These are phyloP conservation scores for Folsomia manolachei DNA, from an alignment of 2,888 invertebrate genomes.

Conservation along the genomic window DNA sequence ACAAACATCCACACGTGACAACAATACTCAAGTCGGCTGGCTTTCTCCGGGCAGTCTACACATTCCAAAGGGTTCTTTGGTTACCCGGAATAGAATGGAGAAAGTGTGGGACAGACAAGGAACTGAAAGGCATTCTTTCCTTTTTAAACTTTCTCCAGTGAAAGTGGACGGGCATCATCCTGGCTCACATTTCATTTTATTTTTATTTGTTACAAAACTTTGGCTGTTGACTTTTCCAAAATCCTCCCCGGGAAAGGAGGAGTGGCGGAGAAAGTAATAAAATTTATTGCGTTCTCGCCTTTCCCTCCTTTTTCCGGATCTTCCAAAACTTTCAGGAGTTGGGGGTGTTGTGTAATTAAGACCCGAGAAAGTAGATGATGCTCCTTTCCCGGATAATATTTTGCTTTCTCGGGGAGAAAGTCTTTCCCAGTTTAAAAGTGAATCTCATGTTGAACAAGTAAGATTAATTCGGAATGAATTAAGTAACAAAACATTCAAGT, in stretches of 20 bases:
- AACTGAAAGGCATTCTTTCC: background rate
- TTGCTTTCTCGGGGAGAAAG: no score
- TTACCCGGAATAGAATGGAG: background rate
- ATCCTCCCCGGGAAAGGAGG: background rate
- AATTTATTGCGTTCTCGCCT: no score
- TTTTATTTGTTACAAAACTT: background rate
- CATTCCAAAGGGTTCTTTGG: background rate
- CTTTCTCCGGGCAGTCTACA: background rate
- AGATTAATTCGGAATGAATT: background rate
- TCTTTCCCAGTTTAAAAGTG: no score
- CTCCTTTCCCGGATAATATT: no score
- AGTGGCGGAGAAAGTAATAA: background rate
- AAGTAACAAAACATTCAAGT: no score
- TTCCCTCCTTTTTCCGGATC: background rate
- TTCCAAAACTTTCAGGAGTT: background rate
- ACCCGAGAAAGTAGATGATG: background rate
- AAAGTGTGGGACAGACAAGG: background rate
- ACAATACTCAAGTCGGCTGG: background rate
- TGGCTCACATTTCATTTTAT: background rate
- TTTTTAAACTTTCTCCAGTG: background rate
- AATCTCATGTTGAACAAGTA: no score
- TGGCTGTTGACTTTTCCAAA: background rate
- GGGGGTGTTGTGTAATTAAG: no score
- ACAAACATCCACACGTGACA: background rate
- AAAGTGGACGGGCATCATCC: no score